Base-by-base conservation (phyloP, 2,888 invertebrate genomes). In the Clusia tigrina region DNA sequence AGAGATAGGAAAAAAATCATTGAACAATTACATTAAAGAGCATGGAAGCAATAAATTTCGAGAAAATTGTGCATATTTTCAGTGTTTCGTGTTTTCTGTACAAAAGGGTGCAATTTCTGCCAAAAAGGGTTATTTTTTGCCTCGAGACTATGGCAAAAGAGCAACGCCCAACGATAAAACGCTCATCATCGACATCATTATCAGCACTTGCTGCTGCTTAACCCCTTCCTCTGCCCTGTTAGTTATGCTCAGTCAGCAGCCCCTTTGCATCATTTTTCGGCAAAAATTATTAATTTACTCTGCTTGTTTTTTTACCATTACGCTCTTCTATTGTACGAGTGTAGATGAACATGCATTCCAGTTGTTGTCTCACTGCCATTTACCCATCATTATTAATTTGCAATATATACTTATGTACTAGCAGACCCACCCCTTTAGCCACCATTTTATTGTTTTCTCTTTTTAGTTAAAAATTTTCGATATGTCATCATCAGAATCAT, bases 361-460 rank as follows among this genome's bases (percentile, higher is more conserved):
- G 64, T 73, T 71, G n/a, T n/a, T n/a, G 66, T 75, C 76, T 77
- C 77, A 75, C 73, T 77, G 75, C 74, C 77, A 75, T 77, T 75
- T 77, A 77, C 76, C 73, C 74, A 74, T 76, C 74, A 76, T 74
- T 74, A 71, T 74, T 22, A 48, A 18, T 6, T 18, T 48, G 48
- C 48, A 22, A 22, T 12, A 32, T 12, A 32, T 32, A 9, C 12
- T 32, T 12, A 32, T 32, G 32, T 32, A 6, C 6, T 32, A 6
- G 48, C 18, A 6, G 2, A 22, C 15, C 18, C 37, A 22, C 52
- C 37, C 37, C 37, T 58, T 51, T 59, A 25, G 20, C n/a, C 22
- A 9, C 46, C 18, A 26, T 52, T 32, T n/a, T n/a, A n/a, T n/a
- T n/a, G n/a, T n/a, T n/a, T n/a, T n/a, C n/a, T n/a, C n/a, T n/a